Conservation (phyloP, 2,113 vertebrate species). For the Melanerpes aurifrons region DNA sequence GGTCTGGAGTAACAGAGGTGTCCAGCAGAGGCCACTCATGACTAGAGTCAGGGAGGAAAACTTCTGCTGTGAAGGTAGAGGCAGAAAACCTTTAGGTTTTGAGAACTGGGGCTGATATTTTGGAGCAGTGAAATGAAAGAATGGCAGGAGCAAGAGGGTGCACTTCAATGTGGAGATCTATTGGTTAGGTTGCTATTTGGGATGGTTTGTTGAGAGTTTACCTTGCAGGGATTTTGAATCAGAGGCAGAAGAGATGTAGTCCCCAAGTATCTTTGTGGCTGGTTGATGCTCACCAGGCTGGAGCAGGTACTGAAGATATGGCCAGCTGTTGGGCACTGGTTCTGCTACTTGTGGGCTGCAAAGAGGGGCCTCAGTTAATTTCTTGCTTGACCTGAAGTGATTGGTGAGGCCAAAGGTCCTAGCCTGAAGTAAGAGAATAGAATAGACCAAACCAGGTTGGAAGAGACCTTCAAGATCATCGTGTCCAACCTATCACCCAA, state of each 20-base stretch:
- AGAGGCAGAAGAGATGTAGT: neutral
- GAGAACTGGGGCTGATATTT: neutral
- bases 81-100: neutral
- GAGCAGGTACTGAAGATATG: neutral
- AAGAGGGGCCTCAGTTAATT: neutral
- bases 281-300: neutral
- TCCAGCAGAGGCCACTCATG: conserved; percentile 68
- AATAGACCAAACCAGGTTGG: neutral
- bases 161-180: neutral
- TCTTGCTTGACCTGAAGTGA: neutral
- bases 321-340: neutral
- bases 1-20: neutral
- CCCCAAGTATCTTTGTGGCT: neutral
- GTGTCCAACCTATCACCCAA: too few species aligned
- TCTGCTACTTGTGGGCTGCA: neutral
- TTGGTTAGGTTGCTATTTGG: neutral
- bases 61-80: neutral
- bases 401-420: neutral
- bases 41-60: neutral
- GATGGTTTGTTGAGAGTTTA: neutral
- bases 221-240: fast-evolving
- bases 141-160: neutral
- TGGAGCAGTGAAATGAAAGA: neutral
- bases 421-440: neutral
- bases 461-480: too few species aligned